Conservation (phyloP, 2,113 vertebrate species). For the Gnathochromis pfefferi region DNA sequence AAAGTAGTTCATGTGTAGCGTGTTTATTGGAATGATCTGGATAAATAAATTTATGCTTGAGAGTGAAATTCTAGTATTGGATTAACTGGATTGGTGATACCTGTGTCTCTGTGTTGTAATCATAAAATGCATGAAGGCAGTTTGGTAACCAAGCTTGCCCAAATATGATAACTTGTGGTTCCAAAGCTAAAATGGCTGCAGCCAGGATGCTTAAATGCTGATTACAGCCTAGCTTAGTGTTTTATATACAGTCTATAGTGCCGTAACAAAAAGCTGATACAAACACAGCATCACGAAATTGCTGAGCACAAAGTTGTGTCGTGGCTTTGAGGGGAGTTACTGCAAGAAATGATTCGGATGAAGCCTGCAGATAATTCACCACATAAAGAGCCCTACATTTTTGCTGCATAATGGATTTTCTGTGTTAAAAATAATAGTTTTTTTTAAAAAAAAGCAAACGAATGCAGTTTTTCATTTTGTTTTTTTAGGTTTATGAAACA, state of each 20-base stretch:
- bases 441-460: neutral
- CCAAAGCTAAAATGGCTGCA: neutral
- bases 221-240: neutral
- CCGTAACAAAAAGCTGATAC: neutral
- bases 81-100: neutral
- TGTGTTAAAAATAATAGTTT: neutral
- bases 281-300: neutral
- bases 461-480: neutral
- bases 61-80: neutral
- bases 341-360: neutral
- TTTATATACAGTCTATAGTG: neutral
- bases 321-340: neutral
- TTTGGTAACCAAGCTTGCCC: neutral
- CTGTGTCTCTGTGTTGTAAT: neutral
- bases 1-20: neutral
- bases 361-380: neutral
- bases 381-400: neutral
- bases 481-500: neutral
- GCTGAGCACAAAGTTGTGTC: neutral
- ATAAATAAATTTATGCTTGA: neutral
- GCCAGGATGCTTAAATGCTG: neutral
- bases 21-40: neutral
- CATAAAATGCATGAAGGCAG: neutral
- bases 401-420: neutral
- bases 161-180: neutral